Conservation (phyloP, 2,113 vertebrate genomes). For the Physeter macrocephalus region DNA sequence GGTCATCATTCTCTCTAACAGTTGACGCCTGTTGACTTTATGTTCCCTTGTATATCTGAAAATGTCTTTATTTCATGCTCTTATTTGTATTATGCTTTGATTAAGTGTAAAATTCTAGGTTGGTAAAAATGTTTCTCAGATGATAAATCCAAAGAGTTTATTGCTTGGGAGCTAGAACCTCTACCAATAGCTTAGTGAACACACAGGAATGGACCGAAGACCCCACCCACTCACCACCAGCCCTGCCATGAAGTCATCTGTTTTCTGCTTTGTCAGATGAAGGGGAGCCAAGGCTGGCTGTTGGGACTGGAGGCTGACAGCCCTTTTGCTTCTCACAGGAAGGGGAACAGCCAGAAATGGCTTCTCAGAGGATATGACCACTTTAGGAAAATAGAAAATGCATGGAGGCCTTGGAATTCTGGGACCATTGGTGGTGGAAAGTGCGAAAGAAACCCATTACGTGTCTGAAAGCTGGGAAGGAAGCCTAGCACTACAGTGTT, state of each 20-base stretch:
- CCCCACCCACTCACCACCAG: not conserved
- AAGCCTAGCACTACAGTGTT: not conserved
- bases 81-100: not conserved
- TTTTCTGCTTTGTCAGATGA: not conserved
- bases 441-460: not conserved
- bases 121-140: not conserved
- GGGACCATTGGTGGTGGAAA: not conserved
- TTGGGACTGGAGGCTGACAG: not conserved
- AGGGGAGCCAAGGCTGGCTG: not conserved
- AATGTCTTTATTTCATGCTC: not conserved
- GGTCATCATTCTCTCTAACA: not conserved
- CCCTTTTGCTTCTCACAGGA: not conserved
- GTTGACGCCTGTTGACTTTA: not conserved
- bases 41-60: not conserved
- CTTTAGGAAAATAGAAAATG: not conserved
- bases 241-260: not conserved
- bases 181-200: not conserved
- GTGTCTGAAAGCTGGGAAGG: not conserved
- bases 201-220: not conserved
- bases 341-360: not conserved
- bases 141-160: not conserved
- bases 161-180: not conserved
- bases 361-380: not conserved
- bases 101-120: slow-evolving; percentile 68
- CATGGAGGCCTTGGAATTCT: not conserved